Evolutionary conservation across 1,140 invertebrate genomes (phyloP).

Genomic region (Akabosia matsudoensis): DNA sequence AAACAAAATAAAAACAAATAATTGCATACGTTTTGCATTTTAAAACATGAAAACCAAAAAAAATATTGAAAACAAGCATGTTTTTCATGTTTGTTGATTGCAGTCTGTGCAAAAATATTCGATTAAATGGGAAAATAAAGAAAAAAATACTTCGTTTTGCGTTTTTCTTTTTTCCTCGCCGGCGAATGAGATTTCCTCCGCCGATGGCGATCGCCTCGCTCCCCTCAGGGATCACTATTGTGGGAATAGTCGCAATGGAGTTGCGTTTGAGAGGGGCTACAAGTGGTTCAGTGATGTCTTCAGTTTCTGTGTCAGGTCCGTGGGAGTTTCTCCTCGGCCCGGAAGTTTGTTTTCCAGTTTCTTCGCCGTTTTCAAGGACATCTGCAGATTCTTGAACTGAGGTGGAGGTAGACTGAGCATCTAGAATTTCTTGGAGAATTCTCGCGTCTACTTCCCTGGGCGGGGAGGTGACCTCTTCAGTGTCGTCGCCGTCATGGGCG

Average conservation of each 20-base stretch:
- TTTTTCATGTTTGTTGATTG: neutral
- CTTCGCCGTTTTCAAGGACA: neutral
- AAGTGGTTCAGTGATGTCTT: neutral
- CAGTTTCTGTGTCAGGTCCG: neutral
- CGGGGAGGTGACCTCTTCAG: neutral
- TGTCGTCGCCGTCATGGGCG: neutral
- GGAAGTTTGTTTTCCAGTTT: neutral
- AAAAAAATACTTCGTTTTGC: conserved; percentile 33
- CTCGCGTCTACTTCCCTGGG: conserved; percentile 27
- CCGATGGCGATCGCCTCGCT: neutral
- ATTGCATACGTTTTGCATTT: too few relatives aligned
- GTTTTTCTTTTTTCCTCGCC: conserved; percentile 36
- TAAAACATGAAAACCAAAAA: too few relatives aligned
- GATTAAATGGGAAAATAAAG: neutral
- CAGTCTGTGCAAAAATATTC: neutral
- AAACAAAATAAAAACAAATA: neutral
- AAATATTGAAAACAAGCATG: too few relatives aligned
- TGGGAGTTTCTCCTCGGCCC: neutral
- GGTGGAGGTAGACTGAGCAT: neutral
- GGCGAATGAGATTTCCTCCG: neutral
- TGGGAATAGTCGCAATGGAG: neutral
- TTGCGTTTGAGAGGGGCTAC: neutral
- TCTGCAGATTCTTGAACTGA: conserved; percentile 28
- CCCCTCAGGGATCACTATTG: neutral
- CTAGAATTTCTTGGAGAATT: conserved; percentile 32